These are phyloP conservation scores for Coelopa pilipes DNA, from an alignment of 2,888 invertebrate species.

Conservation along the genomic window DNA sequence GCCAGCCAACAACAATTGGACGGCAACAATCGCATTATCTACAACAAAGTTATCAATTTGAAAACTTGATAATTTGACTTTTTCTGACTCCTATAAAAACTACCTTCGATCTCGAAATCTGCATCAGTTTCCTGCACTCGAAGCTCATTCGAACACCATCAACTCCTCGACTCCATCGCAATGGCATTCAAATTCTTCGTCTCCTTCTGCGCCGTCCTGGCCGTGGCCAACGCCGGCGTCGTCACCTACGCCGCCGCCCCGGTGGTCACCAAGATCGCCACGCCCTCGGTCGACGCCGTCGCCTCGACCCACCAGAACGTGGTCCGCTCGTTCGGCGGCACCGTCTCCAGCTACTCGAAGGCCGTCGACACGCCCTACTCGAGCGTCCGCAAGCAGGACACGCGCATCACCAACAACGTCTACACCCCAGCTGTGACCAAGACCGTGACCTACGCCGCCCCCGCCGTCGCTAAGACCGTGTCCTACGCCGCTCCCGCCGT, in stretches of 20 bases:
- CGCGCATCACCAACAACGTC: slow-evolving; percentile 71
- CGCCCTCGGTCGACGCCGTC: slow-evolving; percentile 62
- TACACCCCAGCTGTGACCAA: slow-evolving; percentile 55
- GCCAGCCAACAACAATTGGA: no score
- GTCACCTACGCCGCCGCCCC: slow-evolving; percentile 56
- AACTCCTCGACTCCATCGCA: slow-evolving; percentile 20
- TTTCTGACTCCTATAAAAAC: slow-evolving; percentile 31
- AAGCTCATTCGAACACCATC: slow-evolving; percentile 23
- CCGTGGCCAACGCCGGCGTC: slow-evolving; percentile 73
- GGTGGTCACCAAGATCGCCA: slow-evolving; percentile 51
- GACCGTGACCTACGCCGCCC: slow-evolving; percentile 46
- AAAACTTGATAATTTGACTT: no score
- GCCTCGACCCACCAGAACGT: slow-evolving; percentile 71
- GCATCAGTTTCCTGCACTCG: slow-evolving; percentile 48
- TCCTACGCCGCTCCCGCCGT: slow-evolving; percentile 58
- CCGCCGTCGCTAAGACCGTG: slow-evolving; percentile 51
- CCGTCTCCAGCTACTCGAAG: slow-evolving; percentile 72
- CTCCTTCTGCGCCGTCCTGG: slow-evolving; percentile 72
- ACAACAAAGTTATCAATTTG: no score
- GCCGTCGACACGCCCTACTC: slow-evolving; percentile 72
- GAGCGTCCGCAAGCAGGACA: slow-evolving; percentile 71
- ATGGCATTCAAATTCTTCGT: slow-evolving; percentile 70
- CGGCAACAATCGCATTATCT: no score
- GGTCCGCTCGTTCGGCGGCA: slow-evolving; percentile 70
- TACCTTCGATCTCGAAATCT: slow-evolving; percentile 33